phyloP scores from a whole-genome alignment of 2,113 vertebrate species.

The Cepphus grylle region DNA sequence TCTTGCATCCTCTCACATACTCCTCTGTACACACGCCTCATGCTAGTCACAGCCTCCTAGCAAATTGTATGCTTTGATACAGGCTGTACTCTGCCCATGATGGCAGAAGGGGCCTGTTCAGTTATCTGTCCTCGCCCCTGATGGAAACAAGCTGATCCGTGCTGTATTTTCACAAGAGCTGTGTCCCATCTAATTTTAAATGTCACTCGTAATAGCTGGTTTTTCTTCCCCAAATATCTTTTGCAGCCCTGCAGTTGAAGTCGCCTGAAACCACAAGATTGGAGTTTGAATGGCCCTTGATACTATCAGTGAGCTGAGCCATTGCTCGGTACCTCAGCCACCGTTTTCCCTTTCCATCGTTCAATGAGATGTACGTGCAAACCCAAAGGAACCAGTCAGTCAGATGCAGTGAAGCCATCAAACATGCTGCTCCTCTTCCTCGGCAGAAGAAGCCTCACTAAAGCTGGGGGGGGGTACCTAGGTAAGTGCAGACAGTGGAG shows the following conservation, averaged over 20 bases:
- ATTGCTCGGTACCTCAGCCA: background rate
- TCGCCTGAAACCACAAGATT: background rate
- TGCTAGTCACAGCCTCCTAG: background rate
- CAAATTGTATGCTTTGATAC: background rate
- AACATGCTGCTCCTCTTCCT: background rate
- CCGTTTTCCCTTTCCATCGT: background rate
- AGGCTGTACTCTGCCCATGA: background rate
- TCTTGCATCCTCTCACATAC: background rate
- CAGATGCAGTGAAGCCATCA: background rate
- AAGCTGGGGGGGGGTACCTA: background rate
- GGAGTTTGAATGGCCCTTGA: constrained; percentile 13
- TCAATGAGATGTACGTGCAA: background rate
- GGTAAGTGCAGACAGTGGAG: background rate
- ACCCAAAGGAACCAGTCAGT: background rate
- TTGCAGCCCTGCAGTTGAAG: background rate
- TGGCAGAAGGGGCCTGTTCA: background rate
- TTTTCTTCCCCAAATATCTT: constrained; percentile 29
- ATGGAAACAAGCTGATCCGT: background rate
- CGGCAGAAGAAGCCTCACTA: background rate
- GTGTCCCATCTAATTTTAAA: constrained; percentile 9
- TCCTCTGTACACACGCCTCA: background rate
- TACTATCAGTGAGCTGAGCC: background rate
- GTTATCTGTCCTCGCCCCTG: background rate
- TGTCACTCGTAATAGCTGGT: constrained; percentile 1
- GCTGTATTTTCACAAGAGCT: background rate